Percentiles rank a stretch among this genome's conserved stretches.
These are phyloP conservation scores for Geodia barretti DNA, from an alignment of 37 sponge, comb jelly and placozoan species.

Conservation along the genomic window DNA sequence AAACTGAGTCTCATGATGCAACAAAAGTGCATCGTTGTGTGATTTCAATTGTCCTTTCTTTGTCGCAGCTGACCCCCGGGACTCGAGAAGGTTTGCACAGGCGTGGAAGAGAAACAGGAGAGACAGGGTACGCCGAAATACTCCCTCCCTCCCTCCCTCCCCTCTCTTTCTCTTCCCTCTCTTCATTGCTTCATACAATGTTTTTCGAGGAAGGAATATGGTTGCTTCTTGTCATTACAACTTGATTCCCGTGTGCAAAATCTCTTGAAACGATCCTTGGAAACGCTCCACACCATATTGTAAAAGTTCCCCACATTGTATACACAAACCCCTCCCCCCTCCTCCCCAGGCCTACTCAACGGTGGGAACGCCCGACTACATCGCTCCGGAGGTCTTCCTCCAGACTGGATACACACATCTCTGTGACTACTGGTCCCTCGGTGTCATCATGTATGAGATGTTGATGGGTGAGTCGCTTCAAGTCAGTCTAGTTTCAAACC, in stretches of 20 bases:
- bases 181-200: too few relatives aligned
- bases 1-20: too few relatives aligned
- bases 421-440: conserved; percentile 98
- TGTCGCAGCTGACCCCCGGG: conserved; percentile 57
- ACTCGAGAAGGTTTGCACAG: conserved; percentile 75
- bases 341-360: conserved; percentile 88
- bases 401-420: conserved; percentile 83
- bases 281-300: too few relatives aligned
- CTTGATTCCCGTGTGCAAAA: too few relatives aligned
- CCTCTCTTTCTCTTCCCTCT: background rate
- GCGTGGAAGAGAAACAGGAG: conserved; percentile 92
- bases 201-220: too few relatives aligned
- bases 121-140: conserved; percentile 69
- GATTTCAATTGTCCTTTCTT: too few relatives aligned
- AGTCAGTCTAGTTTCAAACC: too few relatives aligned
- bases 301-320: background rate
- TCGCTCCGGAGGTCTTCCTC: conserved; percentile 98
- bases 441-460: conserved; percentile 99
- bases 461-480: conserved; percentile 80
- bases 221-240: too few relatives aligned
- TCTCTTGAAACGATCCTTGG: too few relatives aligned
- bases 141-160: background rate
- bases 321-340: too few relatives aligned
- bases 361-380: conserved; percentile 98
- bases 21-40: too few relatives aligned